Percentiles rank a stretch among this genome's conserved stretches.
phyloP scores from a whole-genome alignment of 2,113 vertebrate species.

The Hepsetus odoe region DNA sequence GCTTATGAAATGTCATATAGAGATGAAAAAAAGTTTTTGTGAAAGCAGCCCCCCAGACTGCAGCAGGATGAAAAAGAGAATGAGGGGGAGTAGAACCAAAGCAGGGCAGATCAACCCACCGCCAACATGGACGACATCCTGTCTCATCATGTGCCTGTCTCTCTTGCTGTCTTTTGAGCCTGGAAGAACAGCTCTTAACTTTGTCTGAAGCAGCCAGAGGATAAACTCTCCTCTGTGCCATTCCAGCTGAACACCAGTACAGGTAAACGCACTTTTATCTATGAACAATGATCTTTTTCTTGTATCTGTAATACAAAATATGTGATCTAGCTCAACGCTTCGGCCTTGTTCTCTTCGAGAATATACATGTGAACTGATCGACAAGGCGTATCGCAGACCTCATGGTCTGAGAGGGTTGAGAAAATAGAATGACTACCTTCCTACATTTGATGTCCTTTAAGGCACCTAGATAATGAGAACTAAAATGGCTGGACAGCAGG shows the following conservation, averaged over 20 bases:
- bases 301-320: background rate
- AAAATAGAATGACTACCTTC: background rate
- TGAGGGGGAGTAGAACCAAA: slow-evolving; percentile 77
- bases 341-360: background rate
- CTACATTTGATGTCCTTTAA: background rate
- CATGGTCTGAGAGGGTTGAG: background rate
- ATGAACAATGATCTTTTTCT: background rate
- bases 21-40: slow-evolving; percentile 36
- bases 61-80: slow-evolving; percentile 68
- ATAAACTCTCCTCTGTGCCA: background rate
- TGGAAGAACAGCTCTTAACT: slow-evolving; percentile 38
- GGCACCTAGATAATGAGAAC: slow-evolving; percentile 24
- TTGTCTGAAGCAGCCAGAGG: slow-evolving; percentile 18
- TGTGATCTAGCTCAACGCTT: background rate
- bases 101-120: slow-evolving; percentile 62
- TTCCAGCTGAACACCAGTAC: background rate
- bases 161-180: slow-evolving; percentile 40
- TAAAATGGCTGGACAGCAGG: slow-evolving; percentile 7
- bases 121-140: slow-evolving; percentile 74
- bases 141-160: slow-evolving; percentile 56
- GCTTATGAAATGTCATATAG: slow-evolving; percentile 20
- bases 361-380: slow-evolving; percentile 6
- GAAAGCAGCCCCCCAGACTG: slow-evolving; percentile 59
- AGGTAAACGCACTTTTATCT: slow-evolving; percentile 39
- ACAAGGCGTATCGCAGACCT: background rate